These are phyloP conservation scores for Athalia rosae DNA, from an alignment of 2,888 invertebrate species.

Conservation along the genomic window DNA sequence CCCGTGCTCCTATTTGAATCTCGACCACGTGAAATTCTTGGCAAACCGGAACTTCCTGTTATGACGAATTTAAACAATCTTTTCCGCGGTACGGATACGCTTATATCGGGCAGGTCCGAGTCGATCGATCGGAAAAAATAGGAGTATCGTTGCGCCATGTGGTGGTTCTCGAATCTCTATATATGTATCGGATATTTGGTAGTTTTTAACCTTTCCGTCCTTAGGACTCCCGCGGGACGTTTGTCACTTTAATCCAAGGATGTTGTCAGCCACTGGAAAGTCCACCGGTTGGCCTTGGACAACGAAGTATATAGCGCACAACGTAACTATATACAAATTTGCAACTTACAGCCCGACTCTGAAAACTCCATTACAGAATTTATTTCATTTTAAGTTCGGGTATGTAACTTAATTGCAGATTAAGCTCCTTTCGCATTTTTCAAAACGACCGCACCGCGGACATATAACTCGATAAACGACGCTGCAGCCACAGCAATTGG, in stretches of 20 bases:
- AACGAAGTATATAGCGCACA: neutral
- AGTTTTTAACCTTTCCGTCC: conserved; percentile 15
- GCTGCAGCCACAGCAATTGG: no score
- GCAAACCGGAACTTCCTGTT: no score
- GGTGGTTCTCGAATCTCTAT: neutral
- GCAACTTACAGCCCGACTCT: neutral
- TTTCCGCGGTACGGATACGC: no score
- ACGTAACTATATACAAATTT: neutral
- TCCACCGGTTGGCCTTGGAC: conserved; percentile 32
- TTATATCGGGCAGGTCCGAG: no score
- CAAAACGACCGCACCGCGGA: no score
- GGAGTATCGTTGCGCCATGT: no score
- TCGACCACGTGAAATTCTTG: no score
- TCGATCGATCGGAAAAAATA: no score
- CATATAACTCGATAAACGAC: no score
- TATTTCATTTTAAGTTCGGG: neutral
- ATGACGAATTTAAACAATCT: no score
- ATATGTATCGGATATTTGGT: neutral
- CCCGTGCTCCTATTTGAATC: neutral
- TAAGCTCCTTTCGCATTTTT: no score
- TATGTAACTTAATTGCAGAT: no score
- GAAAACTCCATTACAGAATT: conserved; percentile 1
- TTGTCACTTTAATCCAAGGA: conserved; percentile 37
- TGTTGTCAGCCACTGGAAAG: conserved; percentile 35
- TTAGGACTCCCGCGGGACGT: conserved; percentile 11